Base-by-base conservation (phyloP, 2,113 vertebrate species). In the Fukomys damarensis region DNA sequence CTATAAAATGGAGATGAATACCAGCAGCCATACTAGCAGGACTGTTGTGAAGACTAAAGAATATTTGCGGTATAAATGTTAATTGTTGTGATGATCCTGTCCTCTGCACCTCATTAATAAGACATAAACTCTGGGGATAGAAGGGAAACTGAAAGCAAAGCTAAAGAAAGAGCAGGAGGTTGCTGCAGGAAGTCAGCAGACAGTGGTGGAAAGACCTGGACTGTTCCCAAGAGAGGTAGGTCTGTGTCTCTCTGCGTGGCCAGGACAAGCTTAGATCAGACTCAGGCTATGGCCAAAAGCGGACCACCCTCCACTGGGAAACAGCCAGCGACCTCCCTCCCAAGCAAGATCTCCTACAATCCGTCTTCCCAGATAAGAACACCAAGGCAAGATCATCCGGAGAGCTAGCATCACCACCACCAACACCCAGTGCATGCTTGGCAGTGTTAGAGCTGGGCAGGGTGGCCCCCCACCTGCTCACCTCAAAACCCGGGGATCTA, bases 1-100 rank as follows among this genome's bases (percentile, higher is more conserved):
- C 92, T 92, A 77, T 86, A 63, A 61, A 91, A 88, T 41, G 63
- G 86, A 79, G 49, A 52, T 65, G 58, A 79, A 68, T 32, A n/a
- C n/a, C 35, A 79, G 58, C 32, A 90, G 79, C 83, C 63, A 49
- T 35, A 61, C 26, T 8, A 54, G 77, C 59, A 86, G 80, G 20
- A 28, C 79, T 72, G 8, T 49, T 70, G 35, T 81, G 61, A 86
- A 70, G 30, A 77, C 49, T 28, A 70, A 66, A 93, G 59, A 13
- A 66, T 83, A 46, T 11, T 43, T 61, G 46, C 56, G 35, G 28
- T 28, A 28, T 26, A 86, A 80, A 89, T 68, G 54, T 59, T 70
- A 79, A 89, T 43, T 72, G 24, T 59, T 38, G 12, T 1, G 38
- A 86, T 88, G 46, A 89, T 3, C 38, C 16, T 56, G 38, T 90